phyloP scores from a whole-genome alignment of 1,140 invertebrate genomes.

The Mycetomoellerius zeteki region DNA sequence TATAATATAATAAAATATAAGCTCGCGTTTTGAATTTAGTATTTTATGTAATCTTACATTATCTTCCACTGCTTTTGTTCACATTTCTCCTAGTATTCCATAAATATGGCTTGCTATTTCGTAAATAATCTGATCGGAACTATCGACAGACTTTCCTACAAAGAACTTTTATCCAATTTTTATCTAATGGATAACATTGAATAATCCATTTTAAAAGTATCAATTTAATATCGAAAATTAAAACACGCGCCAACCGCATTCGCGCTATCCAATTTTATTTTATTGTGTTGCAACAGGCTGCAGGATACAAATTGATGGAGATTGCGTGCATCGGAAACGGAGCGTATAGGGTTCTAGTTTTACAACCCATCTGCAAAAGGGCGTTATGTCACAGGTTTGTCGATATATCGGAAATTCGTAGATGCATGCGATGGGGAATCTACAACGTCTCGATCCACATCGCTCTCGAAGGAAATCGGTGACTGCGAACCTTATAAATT shows the following conservation, averaged over 20 bases:
- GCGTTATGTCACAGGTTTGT: slow-evolving; percentile 30
- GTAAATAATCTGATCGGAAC: not conserved
- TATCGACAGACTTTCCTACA: not conserved
- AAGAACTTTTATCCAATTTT: not conserved
- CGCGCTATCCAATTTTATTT: slow-evolving; percentile 16
- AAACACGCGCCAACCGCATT: slow-evolving; percentile 5
- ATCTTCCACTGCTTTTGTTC: not conserved
- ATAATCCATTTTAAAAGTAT: slow-evolving; percentile 10
- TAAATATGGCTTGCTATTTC: not conserved
- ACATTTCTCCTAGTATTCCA: not conserved
- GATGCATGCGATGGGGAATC: not conserved
- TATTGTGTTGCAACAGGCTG: slow-evolving; percentile 1
- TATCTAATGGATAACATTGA: not conserved
- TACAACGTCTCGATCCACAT: not conserved
- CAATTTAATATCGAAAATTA: slow-evolving; percentile 45
- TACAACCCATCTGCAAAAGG: not conserved
- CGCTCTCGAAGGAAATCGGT: slow-evolving; percentile 30
- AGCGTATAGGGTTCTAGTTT: not conserved
- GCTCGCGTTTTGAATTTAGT: not conserved
- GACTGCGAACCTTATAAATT: slow-evolving; percentile 59
- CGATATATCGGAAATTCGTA: slow-evolving; percentile 66
- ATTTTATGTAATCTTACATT: not conserved
- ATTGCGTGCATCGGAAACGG: slow-evolving; percentile 51
- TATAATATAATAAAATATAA: slow-evolving; percentile 15
- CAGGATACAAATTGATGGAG: slow-evolving; percentile 58